Conservation (phyloP, 1,140 invertebrate species). For the Lamellibrachia luymesi region DNA sequence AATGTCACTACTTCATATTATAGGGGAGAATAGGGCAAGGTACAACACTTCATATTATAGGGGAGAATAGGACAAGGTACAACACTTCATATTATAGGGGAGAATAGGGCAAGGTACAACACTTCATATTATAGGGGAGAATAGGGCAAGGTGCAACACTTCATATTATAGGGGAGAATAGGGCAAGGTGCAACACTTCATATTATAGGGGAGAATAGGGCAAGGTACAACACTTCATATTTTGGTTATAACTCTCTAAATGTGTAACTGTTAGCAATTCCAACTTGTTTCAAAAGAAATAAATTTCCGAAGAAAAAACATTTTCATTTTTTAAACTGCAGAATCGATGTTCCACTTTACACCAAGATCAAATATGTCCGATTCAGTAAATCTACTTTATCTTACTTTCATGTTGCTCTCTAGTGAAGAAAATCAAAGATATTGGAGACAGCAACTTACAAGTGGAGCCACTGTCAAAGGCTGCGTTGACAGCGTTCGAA, state of each 20-base stretch:
- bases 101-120: background rate
- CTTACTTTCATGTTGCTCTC: background rate
- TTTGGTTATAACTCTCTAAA: background rate
- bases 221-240: background rate
- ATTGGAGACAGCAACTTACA: background rate
- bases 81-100: too few relatives aligned
- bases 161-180: too few relatives aligned
- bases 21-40: too few relatives aligned
- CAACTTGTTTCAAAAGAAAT: background rate
- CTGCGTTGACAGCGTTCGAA: slow-evolving; percentile 16
- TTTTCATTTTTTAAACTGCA: background rate
- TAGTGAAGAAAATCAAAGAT: background rate
- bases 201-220: background rate
- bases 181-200: too few relatives aligned
- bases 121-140: background rate
- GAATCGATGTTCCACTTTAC: background rate
- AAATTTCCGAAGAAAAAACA: background rate
- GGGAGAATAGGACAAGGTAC: too few relatives aligned
- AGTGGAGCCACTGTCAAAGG: slow-evolving; percentile 18
- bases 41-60: too few relatives aligned
- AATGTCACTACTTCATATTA: too few relatives aligned
- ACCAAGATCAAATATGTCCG: background rate
- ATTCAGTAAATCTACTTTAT: background rate
- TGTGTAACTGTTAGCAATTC: background rate
- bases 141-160: too few relatives aligned